Percentiles rank a stretch among this genome's conserved stretches.
Evolutionary conservation across 2,113 vertebrate species (phyloP).

Genomic region (Nanorana parkeri): DNA sequence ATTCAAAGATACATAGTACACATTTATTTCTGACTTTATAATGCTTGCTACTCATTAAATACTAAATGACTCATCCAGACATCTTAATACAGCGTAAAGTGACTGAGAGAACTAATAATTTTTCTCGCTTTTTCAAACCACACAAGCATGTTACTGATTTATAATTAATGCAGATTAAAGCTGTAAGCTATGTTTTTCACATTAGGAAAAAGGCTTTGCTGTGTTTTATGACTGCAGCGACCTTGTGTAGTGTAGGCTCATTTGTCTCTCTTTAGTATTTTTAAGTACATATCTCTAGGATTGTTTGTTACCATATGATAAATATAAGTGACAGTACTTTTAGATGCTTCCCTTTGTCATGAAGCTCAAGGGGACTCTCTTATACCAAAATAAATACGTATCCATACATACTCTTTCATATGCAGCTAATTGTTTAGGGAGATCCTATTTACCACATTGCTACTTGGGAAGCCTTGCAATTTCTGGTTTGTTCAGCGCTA

Average conservation of each 20-base stretch:
- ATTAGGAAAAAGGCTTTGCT: conserved; percentile 85
- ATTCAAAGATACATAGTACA: conserved; percentile 90
- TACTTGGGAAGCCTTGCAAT: conserved; percentile 71
- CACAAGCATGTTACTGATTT: conserved; percentile 92
- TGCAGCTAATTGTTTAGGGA: conserved; percentile 81
- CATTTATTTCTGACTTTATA: conserved; percentile 94
- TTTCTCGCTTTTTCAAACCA: conserved; percentile 87
- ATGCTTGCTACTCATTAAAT: conserved; percentile 95
- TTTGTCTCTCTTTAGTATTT: conserved; percentile 92
- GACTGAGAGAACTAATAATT: conserved; percentile 91
- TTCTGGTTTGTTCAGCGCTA: conserved; percentile 66
- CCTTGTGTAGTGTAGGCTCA: conserved; percentile 85
- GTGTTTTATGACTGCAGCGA: conserved; percentile 87
- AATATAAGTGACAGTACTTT: conserved; percentile 86
- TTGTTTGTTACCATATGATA: conserved; percentile 89
- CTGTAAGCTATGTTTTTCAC: conserved; percentile 90
- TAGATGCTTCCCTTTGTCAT: conserved; percentile 82
- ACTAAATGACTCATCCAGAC: conserved; percentile 96
- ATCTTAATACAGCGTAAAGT: conserved; percentile 96
- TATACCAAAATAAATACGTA: conserved; percentile 79
- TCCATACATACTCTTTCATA: conserved; percentile 78
- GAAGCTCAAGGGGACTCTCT: conserved; percentile 81
- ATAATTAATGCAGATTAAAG: conserved; percentile 95
- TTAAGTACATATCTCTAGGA: conserved; percentile 90
- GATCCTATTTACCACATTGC: conserved; percentile 80